Evolutionary conservation across 2,113 vertebrate genomes (phyloP).

Genomic region (Brachyhypopomus gauderio): DNA sequence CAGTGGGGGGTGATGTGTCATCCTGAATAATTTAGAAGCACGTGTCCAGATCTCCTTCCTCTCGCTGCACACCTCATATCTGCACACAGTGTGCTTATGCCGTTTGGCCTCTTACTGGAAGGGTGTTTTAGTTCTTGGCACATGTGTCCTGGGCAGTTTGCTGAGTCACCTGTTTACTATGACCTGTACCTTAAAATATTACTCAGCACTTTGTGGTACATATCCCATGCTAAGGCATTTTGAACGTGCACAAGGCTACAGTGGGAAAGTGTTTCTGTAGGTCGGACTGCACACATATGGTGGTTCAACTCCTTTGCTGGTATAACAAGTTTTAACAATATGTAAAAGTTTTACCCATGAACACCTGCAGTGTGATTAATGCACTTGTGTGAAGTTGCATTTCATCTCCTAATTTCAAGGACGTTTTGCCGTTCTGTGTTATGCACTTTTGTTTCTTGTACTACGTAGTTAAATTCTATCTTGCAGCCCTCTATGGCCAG

Average conservation of each 20-base stretch:
- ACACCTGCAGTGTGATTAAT: slow-evolving; percentile 28
- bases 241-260: neutral
- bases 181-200: slow-evolving; percentile 3
- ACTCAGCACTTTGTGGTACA: neutral
- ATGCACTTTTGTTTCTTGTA: neutral
- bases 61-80: slow-evolving; percentile 61
- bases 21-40: slow-evolving; percentile 81
- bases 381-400: neutral
- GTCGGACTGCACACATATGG: neutral
- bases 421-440: neutral
- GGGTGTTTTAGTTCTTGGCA: neutral
- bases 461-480: neutral
- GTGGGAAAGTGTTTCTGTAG: neutral
- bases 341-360: too few relatives aligned
- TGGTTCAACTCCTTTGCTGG: neutral
- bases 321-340: too few relatives aligned
- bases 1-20: slow-evolving; percentile 70
- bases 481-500: neutral
- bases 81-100: slow-evolving; percentile 51
- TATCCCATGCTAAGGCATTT: neutral
- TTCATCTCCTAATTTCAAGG: slow-evolving; percentile 7
- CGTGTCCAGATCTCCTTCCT: slow-evolving; percentile 69
- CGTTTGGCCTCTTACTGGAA: neutral
- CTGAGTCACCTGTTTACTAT: slow-evolving; percentile 10
- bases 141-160: neutral